Base-by-base conservation (phyloP, 2,113 vertebrate genomes). In the Austrofundulus limnaeus region DNA sequence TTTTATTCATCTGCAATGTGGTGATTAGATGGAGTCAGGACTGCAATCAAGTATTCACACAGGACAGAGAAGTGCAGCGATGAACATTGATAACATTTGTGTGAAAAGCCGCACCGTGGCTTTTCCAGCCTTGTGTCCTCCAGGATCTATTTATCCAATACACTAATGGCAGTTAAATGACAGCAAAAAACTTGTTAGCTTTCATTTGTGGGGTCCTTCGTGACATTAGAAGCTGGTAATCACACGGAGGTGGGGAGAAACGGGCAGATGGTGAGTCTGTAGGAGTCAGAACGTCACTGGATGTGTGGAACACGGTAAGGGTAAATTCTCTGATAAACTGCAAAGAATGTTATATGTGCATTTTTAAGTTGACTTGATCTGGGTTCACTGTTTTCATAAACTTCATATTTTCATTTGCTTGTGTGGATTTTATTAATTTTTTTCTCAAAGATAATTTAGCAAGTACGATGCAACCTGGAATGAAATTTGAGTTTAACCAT, bases 1-100 rank as follows among this genome's bases (percentile, higher is more conserved):
- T 78, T 66, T 13, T 37, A 66, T 21, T 61, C 49, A 74, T 72
- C 53, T 69, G 38, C 51, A 55, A 54, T 53, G 59, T 28, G 38
- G 38, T 64, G 70, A 78, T 83, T 70, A 72, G 45, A 72, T 74
- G 17, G 41, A 37, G 42, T 65, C 75, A 56, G 72, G 53, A 78
- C 73, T 71, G 61, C 37, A 79, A 66, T 73, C 54, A 76, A 61
- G 43, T 37, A 75, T 70, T 71, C 69, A 71, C 59, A 13, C 39
- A 55, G 72, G 66, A 77, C 63, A 34, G 34, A 31, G 25, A 62
- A 61, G 46, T 52, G 21, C 38, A 24, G 6, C 17, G 14, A 53
- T 41, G 62, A 42, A 63, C 51, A 50, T 38, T 66, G 52, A 56
- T 61, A 67, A 54, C 38, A 47, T 53, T 60, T 52, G 66, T 46